A percentile compares a stretch with the other conserved stretches of the same genome.
Conservation (phyloP, 2,113 vertebrate species). For the Copsychus sechellarum region DNA sequence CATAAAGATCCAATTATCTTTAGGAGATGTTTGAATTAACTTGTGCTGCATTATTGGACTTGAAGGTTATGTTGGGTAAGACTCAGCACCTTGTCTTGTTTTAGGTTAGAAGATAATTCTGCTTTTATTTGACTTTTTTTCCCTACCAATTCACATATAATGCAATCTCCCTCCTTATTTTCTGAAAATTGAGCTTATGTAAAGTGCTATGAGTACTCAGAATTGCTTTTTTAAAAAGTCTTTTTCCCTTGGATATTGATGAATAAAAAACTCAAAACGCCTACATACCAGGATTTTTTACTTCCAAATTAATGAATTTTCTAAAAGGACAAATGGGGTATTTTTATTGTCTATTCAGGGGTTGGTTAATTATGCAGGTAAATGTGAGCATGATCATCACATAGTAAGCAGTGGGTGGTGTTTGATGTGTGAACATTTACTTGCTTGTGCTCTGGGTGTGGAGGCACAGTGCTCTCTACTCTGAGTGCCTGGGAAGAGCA, state of each 20-base stretch:
- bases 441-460: neutral
- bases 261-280: neutral
- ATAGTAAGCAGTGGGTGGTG: neutral
- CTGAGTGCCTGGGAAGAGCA: neutral
- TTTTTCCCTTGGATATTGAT: neutral
- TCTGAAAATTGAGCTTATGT: neutral
- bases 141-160: neutral
- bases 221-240: neutral
- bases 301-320: neutral
- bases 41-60: neutral
- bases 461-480: neutral
- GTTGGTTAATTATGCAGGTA: neutral
- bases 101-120: neutral
- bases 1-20: neutral
- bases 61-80: neutral
- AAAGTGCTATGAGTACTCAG: accelerated
- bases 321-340: neutral
- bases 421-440: neutral
- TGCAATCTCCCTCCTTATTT: neutral
- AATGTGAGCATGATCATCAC: neutral
- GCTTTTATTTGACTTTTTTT: neutral
- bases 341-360: neutral
- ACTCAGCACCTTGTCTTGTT: neutral
- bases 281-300: neutral
- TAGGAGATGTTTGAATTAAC: neutral